These are phyloP conservation scores for Spondyliosoma cantharus DNA, from an alignment of 2,797 vertebrate genomes.

Conservation along the genomic window DNA sequence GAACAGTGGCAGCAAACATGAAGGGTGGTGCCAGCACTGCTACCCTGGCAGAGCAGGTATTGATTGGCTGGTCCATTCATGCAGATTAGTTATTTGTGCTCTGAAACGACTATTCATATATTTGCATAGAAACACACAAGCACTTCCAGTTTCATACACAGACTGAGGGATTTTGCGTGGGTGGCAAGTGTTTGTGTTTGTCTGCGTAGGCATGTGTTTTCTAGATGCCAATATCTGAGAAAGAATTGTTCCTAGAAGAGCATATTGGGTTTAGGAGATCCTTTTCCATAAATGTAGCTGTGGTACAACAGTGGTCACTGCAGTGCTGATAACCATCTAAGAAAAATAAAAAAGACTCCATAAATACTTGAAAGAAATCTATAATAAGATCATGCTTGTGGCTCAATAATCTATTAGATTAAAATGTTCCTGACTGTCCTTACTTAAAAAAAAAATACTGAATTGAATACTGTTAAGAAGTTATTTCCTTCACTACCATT, in stretches of 20 bases:
- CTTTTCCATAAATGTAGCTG: not conserved
- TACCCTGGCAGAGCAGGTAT: conserved; percentile 31
- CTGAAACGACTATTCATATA: conserved; percentile 32
- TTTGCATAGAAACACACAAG: conserved; percentile 11
- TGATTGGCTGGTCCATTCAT: conserved; percentile 30
- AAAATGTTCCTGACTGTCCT: not conserved
- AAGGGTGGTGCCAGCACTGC: conserved; percentile 26
- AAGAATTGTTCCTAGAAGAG: conserved; percentile 10
- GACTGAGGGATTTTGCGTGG: conserved; percentile 21
- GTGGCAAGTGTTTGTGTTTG: conserved; percentile 25
- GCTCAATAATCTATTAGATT: too few relatives aligned
- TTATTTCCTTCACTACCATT: too few relatives aligned
- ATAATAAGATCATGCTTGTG: too few relatives aligned
- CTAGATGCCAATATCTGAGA: conserved; percentile 11
- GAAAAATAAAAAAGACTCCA: too few relatives aligned
- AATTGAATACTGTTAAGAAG: too few relatives aligned
- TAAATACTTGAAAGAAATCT: not conserved
- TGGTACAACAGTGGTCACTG: not conserved
- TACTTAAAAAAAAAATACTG: too few relatives aligned
- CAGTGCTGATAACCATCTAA: not conserved
- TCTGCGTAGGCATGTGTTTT: conserved; percentile 22
- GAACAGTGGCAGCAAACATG: conserved; percentile 18
- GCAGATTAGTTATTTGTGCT: conserved; percentile 13
- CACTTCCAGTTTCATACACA: conserved; percentile 3
- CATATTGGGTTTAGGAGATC: not conserved